Conservation (phyloP, 2,888 invertebrate species). For the Calliphora vomitoria region DNA sequence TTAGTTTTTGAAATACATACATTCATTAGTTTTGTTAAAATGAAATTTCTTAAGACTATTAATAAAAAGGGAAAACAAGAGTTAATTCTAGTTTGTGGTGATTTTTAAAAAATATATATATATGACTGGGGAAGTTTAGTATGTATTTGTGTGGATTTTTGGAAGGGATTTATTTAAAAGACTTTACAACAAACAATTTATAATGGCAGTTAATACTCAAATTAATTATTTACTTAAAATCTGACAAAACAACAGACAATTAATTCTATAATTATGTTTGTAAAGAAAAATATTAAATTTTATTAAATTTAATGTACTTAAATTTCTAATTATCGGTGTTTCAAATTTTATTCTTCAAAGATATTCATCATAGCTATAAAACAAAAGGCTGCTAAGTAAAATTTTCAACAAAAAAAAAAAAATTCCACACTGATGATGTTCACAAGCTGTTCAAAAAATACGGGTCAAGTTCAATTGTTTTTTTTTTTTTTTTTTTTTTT, state of each 20-base stretch:
- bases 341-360: not conserved
- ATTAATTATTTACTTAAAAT: too few relatives aligned
- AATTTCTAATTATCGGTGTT: not conserved
- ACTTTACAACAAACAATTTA: too few relatives aligned
- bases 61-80: conserved; percentile 1
- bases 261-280: too few relatives aligned
- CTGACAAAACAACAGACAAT: too few relatives aligned
- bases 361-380: not conserved
- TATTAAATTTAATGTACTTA: too few relatives aligned
- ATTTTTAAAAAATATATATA: not conserved
- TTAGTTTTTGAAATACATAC: not conserved
- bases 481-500: conserved; percentile 30
- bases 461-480: conserved; percentile 60
- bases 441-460: conserved; percentile 34
- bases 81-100: not conserved
- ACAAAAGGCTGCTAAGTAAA: not conserved
- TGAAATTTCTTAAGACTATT: conserved; percentile 21
- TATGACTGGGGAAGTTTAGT: too few relatives aligned
- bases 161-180: too few relatives aligned
- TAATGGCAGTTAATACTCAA: too few relatives aligned
- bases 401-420: conserved; percentile 8
- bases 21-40: conserved; percentile 12
- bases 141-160: too few relatives aligned
- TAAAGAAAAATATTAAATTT: too few relatives aligned
- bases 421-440: conserved; percentile 31